phyloP scores from a whole-genome alignment of 2,797 vertebrate genomes.

The Rhabdophis nuchalis region DNA sequence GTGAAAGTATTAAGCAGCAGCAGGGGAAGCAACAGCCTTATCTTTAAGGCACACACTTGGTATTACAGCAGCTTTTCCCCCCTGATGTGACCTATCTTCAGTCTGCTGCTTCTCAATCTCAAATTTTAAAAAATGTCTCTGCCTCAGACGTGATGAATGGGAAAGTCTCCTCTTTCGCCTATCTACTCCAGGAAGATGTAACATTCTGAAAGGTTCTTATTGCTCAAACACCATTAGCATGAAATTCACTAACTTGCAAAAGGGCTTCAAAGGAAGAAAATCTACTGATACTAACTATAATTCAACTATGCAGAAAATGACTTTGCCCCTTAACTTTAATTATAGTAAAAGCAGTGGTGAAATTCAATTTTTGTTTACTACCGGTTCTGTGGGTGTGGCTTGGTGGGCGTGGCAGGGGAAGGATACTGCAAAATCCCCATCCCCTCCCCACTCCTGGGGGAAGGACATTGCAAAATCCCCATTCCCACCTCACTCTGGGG shows the following conservation, averaged over 20 bases:
- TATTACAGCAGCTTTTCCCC: background rate
- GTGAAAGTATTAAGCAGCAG: slow-evolving; percentile 23
- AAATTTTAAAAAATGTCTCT: slow-evolving; percentile 2
- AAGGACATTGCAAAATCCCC: too few relatives aligned
- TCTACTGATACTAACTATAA: background rate
- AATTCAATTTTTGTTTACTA: too few relatives aligned
- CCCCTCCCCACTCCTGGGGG: too few relatives aligned
- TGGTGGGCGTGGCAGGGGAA: too few relatives aligned
- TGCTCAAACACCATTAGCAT: background rate
- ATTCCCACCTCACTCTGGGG: too few relatives aligned
- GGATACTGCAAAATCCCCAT: too few relatives aligned
- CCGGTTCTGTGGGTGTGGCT: too few relatives aligned
- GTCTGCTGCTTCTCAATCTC: slow-evolving; percentile 3
- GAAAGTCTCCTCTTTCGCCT: background rate
- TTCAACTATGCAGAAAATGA: background rate
- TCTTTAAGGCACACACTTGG: background rate
- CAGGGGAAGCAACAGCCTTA: slow-evolving; percentile 7
- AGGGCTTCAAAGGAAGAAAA: background rate
- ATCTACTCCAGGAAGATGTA: background rate
- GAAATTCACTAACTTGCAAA: slow-evolving; percentile 1
- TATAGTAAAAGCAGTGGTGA: background rate
- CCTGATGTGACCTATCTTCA: slow-evolving; percentile 2
- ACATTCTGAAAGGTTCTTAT: background rate
- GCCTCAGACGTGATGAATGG: slow-evolving; percentile 19
- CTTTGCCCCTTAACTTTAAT: background rate